These are phyloP conservation scores for Sminthurides bifidus DNA, from an alignment of 1,140 invertebrate genomes.

Conservation along the genomic window DNA sequence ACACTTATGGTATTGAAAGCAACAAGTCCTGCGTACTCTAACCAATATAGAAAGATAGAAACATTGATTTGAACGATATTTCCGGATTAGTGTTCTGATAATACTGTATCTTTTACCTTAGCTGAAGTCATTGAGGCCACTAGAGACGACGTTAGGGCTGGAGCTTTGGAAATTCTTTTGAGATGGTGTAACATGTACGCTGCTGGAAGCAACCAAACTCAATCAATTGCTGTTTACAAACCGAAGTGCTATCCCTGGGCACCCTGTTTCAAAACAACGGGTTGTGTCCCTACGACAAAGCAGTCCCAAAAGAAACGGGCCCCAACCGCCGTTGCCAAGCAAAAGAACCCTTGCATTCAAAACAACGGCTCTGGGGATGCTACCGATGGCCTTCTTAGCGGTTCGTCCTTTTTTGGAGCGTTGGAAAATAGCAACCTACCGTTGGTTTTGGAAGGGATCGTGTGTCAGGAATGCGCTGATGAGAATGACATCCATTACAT, in stretches of 20 bases:
- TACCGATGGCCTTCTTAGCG: background rate
- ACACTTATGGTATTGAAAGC: background rate
- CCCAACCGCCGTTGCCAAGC: background rate
- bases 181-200: background rate
- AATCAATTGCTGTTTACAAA: background rate
- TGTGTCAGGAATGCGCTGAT: too few relatives aligned
- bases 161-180: background rate
- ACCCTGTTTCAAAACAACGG: background rate
- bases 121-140: background rate
- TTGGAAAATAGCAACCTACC: background rate
- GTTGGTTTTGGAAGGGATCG: background rate
- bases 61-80: too few relatives aligned
- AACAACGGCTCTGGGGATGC: too few relatives aligned
- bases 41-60: too few relatives aligned
- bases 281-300: background rate
- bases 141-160: background rate
- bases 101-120: too few relatives aligned
- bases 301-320: background rate
- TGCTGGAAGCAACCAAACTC: background rate
- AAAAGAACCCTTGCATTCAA: background rate
- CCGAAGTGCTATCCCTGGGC: background rate
- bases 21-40: too few relatives aligned
- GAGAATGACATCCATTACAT: background rate
- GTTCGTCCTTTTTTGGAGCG: background rate
- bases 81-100: too few relatives aligned